phyloP scores from a whole-genome alignment of 2,797 vertebrate genomes.

The Luscinia luscinia region DNA sequence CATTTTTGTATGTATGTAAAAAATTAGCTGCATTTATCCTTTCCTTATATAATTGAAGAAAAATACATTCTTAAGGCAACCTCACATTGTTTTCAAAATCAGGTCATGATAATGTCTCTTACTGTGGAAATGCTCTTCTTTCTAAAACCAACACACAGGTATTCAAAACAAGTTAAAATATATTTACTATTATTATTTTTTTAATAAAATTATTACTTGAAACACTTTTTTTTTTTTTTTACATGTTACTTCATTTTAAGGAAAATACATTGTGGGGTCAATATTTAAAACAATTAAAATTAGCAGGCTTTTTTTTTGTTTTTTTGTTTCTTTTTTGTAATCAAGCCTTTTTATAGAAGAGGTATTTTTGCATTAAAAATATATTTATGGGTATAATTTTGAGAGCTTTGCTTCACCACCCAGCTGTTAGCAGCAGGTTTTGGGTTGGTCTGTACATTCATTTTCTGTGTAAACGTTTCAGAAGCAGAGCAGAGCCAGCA shows the following conservation, averaged over 20 bases:
- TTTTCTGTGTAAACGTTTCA: not conserved
- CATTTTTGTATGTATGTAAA: not conserved
- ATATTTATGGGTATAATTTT: not conserved
- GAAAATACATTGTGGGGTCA: not conserved
- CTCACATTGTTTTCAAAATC: not conserved
- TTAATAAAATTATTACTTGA: rapidly evolving
- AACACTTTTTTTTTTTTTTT: not conserved
- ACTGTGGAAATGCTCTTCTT: not conserved
- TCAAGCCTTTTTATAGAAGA: not conserved
- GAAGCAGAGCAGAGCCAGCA: not conserved
- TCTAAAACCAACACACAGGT: not conserved
- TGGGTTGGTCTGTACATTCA: not conserved
- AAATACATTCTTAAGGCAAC: not conserved
- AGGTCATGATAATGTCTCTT: not conserved
- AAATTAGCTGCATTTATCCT: not conserved
- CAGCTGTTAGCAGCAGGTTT: not conserved
- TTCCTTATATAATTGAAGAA: not conserved
- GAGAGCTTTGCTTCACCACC: not conserved
- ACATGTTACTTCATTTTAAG: not conserved
- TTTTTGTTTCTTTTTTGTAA: too few species aligned
- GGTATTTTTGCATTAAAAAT: not conserved
- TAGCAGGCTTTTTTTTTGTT: rapidly evolving
- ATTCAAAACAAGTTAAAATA: not conserved
- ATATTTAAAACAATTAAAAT: not conserved
- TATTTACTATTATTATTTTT: not conserved